Conservation (phyloP, 1,140 invertebrate species). For the Lethrus apterus region DNA sequence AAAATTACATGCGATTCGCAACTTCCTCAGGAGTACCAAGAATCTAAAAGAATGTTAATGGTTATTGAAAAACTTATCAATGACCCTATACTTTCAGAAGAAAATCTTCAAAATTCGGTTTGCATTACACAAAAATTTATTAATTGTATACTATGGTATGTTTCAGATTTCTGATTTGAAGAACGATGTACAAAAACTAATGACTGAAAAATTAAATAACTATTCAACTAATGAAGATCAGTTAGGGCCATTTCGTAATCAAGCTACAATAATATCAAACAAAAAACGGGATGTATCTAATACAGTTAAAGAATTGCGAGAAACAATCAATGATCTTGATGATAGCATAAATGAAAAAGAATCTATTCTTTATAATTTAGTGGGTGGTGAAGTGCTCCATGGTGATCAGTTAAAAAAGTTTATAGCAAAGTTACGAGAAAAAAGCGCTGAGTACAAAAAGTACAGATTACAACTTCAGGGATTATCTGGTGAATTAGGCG, state of each 20-base stretch:
- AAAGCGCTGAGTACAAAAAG: conserved; percentile 10
- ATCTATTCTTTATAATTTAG: conserved; percentile 8
- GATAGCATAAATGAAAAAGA: conserved; percentile 17
- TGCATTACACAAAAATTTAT: background rate
- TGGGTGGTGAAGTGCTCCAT: conserved; percentile 20
- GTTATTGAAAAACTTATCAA: conserved; percentile 2
- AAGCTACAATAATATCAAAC: conserved; percentile 17
- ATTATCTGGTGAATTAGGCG: conserved; percentile 1
- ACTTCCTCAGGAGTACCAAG: conserved; percentile 6
- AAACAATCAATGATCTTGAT: conserved; percentile 5
- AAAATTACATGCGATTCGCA: conserved; percentile 8
- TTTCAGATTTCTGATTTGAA: conserved; percentile 1
- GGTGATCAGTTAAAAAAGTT: conserved; percentile 20
- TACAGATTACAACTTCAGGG: conserved; percentile 1
- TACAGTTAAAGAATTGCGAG: conserved; percentile 13
- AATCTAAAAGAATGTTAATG: background rate
- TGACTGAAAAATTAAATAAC: background rate
- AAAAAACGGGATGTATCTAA: conserved; percentile 19
- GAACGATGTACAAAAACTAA: conserved; percentile 3
- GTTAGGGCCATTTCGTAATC: conserved; percentile 17
- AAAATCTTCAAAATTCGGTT: background rate
- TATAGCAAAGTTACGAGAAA: conserved; percentile 16
- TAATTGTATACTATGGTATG: background rate
- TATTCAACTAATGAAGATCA: conserved; percentile 7
- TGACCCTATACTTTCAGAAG: background rate